Conservation (phyloP, 2,113 vertebrate genomes). For the Lamprotornis superbus region DNA sequence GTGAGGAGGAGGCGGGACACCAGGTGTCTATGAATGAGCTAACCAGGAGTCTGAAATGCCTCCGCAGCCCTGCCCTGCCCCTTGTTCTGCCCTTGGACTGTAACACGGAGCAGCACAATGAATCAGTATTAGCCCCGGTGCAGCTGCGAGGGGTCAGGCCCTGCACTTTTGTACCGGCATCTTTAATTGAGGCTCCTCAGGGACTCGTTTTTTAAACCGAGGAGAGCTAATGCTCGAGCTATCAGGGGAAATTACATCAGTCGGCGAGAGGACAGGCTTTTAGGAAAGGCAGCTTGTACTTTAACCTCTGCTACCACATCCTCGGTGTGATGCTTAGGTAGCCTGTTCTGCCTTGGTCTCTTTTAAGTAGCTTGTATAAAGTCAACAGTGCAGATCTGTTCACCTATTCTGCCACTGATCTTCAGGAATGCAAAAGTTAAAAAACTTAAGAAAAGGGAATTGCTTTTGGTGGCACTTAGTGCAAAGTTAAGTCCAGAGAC, state of each 20-base stretch:
- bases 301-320: neutral
- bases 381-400: neutral
- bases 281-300: neutral
- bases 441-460: neutral
- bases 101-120: neutral
- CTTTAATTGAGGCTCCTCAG: constrained; percentile 24
- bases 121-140: neutral
- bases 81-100: neutral
- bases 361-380: neutral
- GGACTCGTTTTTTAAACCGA: neutral
- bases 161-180: neutral
- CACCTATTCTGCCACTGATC: neutral
- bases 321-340: neutral
- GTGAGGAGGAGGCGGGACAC: constrained; percentile 4
- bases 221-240: neutral
- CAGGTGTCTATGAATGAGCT: constrained; percentile 55
- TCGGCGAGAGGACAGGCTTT: neutral
- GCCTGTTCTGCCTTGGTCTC: neutral
- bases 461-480: neutral
- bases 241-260: neutral
- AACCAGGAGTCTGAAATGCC: neutral
- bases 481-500: neutral
- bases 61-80: neutral
- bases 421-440: neutral
- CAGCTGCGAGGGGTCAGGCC: constrained; percentile 30